A percentile compares a stretch with the other conserved stretches of the same genome.
Conservation (phyloP, 2,113 vertebrate species). For the Thymallus thymallus region DNA sequence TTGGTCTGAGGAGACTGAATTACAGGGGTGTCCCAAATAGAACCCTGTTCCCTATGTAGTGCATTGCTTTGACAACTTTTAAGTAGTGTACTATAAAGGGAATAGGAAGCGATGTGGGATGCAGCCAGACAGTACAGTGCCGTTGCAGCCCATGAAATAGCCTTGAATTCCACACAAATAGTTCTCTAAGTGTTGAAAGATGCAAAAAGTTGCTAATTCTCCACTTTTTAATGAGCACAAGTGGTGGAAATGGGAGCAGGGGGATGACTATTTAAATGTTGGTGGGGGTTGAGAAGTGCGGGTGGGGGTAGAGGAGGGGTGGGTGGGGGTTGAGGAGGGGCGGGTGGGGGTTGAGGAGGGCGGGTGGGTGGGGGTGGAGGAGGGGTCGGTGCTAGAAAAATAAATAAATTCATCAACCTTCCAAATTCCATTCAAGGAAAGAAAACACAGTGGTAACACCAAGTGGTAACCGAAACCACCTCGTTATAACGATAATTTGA, state of each 20-base stretch:
- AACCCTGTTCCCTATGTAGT: no score
- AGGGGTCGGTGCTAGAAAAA: no score
- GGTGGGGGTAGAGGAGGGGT: conserved; percentile 43
- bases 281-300: not conserved
- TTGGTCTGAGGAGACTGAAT: no score
- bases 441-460: conserved; percentile 53
- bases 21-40: no score
- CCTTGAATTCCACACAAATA: conserved; percentile 37
- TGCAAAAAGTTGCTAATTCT: conserved; percentile 43
- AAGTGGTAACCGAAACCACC: conserved; percentile 52
- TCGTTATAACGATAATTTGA: conserved; percentile 48
- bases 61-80: no score
- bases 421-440: conserved; percentile 64
- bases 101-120: no score
- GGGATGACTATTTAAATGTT: not conserved
- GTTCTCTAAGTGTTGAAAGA: conserved; percentile 51
- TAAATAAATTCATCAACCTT: conserved; percentile 66
- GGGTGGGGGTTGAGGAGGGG: conserved; percentile 38
- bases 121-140: no score
- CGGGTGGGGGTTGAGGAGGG: not conserved
- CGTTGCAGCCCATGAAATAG: no score
- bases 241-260: not conserved
- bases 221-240: conserved; percentile 36
- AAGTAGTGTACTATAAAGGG: no score
- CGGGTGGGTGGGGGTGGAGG: conserved; percentile 17